Evolutionary conservation across 2,888 invertebrate genomes (phyloP), one percentile per base, ranked within the genome.

Genomic region (Leucoptera coffeella): DNA sequence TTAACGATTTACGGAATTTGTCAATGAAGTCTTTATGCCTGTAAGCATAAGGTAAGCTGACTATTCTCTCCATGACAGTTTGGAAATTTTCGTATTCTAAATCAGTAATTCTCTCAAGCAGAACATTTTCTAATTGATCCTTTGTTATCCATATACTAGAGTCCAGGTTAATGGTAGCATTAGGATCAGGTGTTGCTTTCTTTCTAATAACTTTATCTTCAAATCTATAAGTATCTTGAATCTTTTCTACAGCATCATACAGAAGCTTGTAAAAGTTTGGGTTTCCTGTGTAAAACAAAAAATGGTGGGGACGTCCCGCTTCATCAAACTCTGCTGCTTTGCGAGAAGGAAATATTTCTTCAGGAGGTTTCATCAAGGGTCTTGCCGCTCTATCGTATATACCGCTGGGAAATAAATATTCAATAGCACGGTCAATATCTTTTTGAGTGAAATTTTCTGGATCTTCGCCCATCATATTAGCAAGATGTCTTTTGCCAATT

Each of bases 401-500:
- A 4, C 93, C 95, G 30, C 95, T 95, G 4, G 99, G 99, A 43
- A 99, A 87, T n/a, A 99, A 64, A 61, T 99, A 99, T 35, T 79
- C 76, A 39, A 99, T 90, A 3, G 95, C 87, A 47, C 77, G 78
- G 61, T 93, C 80, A 15, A 96, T 76, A 50, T 94, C 89, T 28
- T 80, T 75, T 48, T 95, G 89, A 0, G 86, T 85, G 48, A 97
- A 90, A 1, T 77, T 80, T 43, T 92, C 87, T 0, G 87, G 83
- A 69, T 96, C 86, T 54, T 84, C 82, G 1, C 96, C 96, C 97
- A 99, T 99, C 81, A 99, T 99, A 53, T 95, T 96, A 1, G 99
- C 97, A 34, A 99, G 75, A 69, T 99, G 95, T 15, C 95, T 74
- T 52, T 87, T 91, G 10, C 99, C 99, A 43, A 93, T 82, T 51